Percentiles rank a stretch among this genome's conserved stretches.
These are phyloP conservation scores for Chloebia gouldiae DNA, from an alignment of 2,113 vertebrate genomes.

Conservation along the genomic window DNA sequence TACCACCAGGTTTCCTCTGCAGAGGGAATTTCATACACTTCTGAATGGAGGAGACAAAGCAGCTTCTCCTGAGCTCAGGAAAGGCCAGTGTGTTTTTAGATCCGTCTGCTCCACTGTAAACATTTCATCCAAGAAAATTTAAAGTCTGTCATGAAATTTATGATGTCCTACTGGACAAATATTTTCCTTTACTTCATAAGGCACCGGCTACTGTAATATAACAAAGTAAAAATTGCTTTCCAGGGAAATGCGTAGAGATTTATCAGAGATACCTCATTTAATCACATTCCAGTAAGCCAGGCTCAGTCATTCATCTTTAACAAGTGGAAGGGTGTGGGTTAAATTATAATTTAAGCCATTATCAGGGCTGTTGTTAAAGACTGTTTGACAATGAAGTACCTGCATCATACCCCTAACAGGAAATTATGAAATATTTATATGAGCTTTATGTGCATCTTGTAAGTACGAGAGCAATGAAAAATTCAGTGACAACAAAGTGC, in stretches of 20 bases:
- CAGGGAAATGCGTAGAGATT: constrained; percentile 25
- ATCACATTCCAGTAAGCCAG: background rate
- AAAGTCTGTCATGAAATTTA: constrained; percentile 59
- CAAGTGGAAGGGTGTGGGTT: background rate
- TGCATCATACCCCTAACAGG: background rate
- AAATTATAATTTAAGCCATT: constrained; percentile 4
- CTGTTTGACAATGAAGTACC: background rate
- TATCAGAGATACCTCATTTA: constrained; percentile 34
- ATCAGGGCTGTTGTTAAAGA: background rate
- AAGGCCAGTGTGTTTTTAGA: constrained; percentile 24
- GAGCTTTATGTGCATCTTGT: background rate
- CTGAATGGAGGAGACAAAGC: background rate
- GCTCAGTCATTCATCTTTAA: background rate
- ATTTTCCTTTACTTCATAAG: constrained; percentile 50
- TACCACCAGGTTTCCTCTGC: constrained; percentile 8
- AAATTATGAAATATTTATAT: background rate
- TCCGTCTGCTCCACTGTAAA: constrained; percentile 34
- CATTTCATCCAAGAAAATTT: constrained; percentile 38
- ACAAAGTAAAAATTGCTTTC: constrained; percentile 48
- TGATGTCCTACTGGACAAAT: constrained; percentile 36
- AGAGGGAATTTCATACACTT: background rate
- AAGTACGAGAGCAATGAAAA: background rate
- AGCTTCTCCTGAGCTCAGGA: background rate
- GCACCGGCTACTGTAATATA: constrained; percentile 19
- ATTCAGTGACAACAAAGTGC: background rate